These are phyloP conservation scores for Mastacembelus armatus DNA, from an alignment of 2,797 vertebrate genomes.

Conservation along the genomic window DNA sequence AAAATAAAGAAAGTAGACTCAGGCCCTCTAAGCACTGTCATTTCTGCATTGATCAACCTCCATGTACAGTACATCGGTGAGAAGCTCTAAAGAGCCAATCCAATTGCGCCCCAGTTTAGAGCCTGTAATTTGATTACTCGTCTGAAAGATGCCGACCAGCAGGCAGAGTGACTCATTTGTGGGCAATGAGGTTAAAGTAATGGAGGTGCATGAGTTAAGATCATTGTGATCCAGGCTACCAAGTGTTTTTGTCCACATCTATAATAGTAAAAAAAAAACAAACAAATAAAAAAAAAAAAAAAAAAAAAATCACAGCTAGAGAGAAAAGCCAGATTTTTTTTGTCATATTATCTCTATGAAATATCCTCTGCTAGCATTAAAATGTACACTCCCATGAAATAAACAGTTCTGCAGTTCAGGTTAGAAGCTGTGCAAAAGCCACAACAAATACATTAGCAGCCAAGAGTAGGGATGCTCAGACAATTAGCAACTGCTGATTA, in stretches of 20 bases:
- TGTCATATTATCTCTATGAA: background rate
- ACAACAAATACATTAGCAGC: constrained; percentile 20
- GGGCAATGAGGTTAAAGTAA: constrained; percentile 54
- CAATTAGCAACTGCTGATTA: background rate
- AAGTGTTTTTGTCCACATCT: constrained; percentile 3
- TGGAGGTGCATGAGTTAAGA: constrained; percentile 31
- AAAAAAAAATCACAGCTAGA: background rate
- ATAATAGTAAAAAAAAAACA: background rate
- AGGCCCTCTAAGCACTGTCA: background rate
- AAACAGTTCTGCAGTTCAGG: background rate
- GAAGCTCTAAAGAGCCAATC: constrained; percentile 47
- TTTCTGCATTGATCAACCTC: constrained; percentile 11
- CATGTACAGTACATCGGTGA: constrained; percentile 24
- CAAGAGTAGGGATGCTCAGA: background rate
- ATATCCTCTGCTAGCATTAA: background rate
- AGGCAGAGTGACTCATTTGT: constrained; percentile 45
- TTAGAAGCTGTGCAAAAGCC: background rate
- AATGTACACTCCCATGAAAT: background rate
- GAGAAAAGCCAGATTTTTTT: background rate
- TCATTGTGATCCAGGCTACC: constrained; percentile 1
- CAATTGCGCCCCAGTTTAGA: constrained; percentile 52
- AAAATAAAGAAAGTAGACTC: constrained; percentile 19
- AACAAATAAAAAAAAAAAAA: too few relatives aligned
- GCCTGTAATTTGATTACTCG: constrained; percentile 67
- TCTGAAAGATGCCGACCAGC: constrained; percentile 52